Percentiles rank a stretch among this genome's conserved stretches.
Evolutionary conservation across 2,888 invertebrate genomes (phyloP).

Genomic region (Trissonchulus latispiculum): DNA sequence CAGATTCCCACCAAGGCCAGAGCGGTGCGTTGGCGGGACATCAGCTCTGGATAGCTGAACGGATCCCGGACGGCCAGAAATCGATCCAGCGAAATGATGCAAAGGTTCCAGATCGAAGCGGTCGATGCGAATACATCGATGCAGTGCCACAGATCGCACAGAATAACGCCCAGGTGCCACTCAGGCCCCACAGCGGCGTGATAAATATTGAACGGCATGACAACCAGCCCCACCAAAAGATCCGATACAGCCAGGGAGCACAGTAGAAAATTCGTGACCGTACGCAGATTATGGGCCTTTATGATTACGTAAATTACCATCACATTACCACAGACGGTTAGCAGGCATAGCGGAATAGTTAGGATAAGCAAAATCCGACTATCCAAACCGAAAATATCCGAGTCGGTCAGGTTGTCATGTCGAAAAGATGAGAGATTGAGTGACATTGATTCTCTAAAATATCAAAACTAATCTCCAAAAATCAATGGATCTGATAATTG

Average conservation of each 20-base stretch:
- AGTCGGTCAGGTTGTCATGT: too few species aligned
- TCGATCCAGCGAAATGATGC: constrained; percentile 61
- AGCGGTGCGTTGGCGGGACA: constrained; percentile 76
- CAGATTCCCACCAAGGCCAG: constrained; percentile 84
- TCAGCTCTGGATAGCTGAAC: constrained; percentile 86
- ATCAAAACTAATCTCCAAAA: too few species aligned
- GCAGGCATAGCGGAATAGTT: constrained; percentile 72
- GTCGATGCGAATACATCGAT: constrained; percentile 93
- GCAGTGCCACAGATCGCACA: constrained; percentile 96
- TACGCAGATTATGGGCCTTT: constrained; percentile 82
- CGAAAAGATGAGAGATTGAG: too few species aligned
- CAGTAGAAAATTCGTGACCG: constrained; percentile 93
- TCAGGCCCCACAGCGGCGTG: background rate
- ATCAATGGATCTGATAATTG: too few species aligned
- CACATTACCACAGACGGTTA: constrained; percentile 87
- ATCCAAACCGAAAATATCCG: too few species aligned
- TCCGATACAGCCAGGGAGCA: constrained; percentile 93
- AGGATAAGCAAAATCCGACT: constrained; percentile 55
- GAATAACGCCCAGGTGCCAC: constrained; percentile 87
- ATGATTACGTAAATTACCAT: constrained; percentile 86
- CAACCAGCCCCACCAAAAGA: constrained; percentile 84
- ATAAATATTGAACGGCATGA: constrained; percentile 71
- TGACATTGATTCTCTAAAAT: too few species aligned
- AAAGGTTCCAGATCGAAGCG: constrained; percentile 89
- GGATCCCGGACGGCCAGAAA: constrained; percentile 99